Evolutionary conservation across 2,113 vertebrate species (phyloP).

Genomic region (Hemiprocne comata): DNA sequence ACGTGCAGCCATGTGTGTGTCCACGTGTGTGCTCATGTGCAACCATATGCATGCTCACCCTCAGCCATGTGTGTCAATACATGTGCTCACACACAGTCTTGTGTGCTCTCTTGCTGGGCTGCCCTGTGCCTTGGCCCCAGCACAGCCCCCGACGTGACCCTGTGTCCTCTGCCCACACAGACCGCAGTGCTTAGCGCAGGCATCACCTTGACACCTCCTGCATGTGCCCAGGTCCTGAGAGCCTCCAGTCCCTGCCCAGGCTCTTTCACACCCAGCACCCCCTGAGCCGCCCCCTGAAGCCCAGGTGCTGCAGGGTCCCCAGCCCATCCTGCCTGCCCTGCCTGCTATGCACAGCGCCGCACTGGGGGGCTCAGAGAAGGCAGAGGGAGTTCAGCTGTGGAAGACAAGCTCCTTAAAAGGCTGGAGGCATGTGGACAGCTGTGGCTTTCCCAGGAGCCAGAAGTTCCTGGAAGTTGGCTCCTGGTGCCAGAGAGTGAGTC

Average conservation of each 20-base stretch:
- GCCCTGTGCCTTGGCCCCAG: rapidly evolving
- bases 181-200: rapidly evolving
- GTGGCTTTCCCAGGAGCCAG: slow-evolving; percentile 34
- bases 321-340: not conserved
- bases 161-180: rapidly evolving
- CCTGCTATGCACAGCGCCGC: no score
- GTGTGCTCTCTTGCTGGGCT: not conserved
- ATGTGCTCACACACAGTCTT: not conserved
- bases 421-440: not conserved
- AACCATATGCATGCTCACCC: no score
- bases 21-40: no score
- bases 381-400: not conserved
- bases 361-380: not conserved
- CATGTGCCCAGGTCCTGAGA: not conserved
- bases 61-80: no score
- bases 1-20: rapidly evolving
- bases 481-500: slow-evolving; percentile 20
- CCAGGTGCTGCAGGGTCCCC: not conserved
- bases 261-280: not conserved
- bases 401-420: slow-evolving; percentile 28
- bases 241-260: not conserved
- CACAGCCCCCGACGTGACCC: not conserved
- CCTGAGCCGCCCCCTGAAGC: not conserved
- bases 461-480: slow-evolving; percentile 52
- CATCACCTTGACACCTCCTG: not conserved